Percentiles rank a stretch among this genome's conserved stretches.
Evolutionary conservation across 2,113 vertebrate species (phyloP).

Genomic region (Hippolais icterina): DNA sequence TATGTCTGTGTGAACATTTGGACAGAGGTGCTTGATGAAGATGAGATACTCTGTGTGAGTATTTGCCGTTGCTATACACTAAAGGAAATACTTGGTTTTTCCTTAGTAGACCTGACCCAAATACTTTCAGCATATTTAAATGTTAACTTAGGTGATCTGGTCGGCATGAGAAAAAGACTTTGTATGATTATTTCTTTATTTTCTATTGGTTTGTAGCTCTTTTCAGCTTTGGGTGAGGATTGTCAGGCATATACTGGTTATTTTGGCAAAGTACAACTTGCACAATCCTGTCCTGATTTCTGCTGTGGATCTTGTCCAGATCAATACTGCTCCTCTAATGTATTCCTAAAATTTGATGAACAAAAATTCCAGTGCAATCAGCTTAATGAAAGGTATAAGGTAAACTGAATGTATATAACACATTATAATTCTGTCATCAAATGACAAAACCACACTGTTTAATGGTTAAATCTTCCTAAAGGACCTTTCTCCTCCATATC

Average conservation of each 20-base stretch:
- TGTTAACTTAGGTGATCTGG: not conserved
- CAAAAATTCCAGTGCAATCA: not conserved
- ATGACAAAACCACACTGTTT: not conserved
- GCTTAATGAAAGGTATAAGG: constrained; percentile 15
- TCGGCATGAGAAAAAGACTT: not conserved
- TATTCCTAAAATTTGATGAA: not conserved
- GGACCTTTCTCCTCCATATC: not conserved
- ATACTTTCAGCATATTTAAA: not conserved
- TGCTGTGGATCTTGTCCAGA: constrained; percentile 34
- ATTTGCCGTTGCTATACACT: not conserved
- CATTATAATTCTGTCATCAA: not conserved
- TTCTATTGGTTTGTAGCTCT: not conserved
- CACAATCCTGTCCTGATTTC: constrained; percentile 34
- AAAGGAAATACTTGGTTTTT: not conserved
- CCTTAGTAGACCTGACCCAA: not conserved
- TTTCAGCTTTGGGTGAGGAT: constrained; percentile 27
- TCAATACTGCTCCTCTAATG: constrained; percentile 51
- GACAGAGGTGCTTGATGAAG: not conserved
- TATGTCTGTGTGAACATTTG: not conserved
- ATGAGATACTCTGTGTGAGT: not conserved
- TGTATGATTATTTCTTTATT: not conserved
- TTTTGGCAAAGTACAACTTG: not conserved
- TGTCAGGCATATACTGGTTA: not conserved
- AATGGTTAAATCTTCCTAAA: not conserved
- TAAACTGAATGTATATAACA: not conserved